These are phyloP conservation scores for Planococcus citri DNA, from an alignment of 1,140 invertebrate genomes.

Conservation along the genomic window DNA sequence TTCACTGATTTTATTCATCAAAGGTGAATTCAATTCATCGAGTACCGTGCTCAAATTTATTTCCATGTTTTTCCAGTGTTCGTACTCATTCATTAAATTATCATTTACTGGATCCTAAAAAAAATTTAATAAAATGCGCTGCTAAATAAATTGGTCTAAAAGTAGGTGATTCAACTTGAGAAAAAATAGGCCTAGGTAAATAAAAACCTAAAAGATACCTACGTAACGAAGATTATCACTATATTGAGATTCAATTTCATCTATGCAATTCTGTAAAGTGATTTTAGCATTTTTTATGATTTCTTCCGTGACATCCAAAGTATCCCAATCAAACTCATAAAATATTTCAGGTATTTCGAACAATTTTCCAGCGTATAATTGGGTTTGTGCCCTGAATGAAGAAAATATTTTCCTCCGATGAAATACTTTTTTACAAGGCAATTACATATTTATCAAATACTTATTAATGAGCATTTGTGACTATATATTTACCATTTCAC, in stretches of 20 bases:
- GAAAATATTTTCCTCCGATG: too few species aligned
- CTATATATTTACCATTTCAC: not conserved
- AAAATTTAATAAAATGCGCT: too few species aligned
- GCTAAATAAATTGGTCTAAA: too few species aligned
- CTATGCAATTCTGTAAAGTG: not conserved
- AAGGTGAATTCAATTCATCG: constrained; percentile 5
- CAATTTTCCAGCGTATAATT: not conserved
- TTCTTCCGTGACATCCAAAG: not conserved
- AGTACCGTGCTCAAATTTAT: not conserved
- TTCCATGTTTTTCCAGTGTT: constrained; percentile 3
- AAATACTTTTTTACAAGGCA: too few species aligned
- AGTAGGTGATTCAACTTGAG: too few species aligned
- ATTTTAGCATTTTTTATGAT: not conserved
- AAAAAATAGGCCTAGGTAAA: too few species aligned
- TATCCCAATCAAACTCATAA: constrained; percentile 9
- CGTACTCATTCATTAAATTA: not conserved
- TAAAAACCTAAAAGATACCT: not conserved
- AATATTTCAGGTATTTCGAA: not conserved
- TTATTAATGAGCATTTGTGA: too few species aligned
- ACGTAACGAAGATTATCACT: not conserved
- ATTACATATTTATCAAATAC: too few species aligned
- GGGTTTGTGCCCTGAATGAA: not conserved
- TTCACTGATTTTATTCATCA: not conserved
- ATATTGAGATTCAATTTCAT: not conserved
- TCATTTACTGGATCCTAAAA: not conserved